Evolutionary conservation across 1,140 invertebrate genomes (phyloP).

Genomic region (Rhagoletis zephyria): DNA sequence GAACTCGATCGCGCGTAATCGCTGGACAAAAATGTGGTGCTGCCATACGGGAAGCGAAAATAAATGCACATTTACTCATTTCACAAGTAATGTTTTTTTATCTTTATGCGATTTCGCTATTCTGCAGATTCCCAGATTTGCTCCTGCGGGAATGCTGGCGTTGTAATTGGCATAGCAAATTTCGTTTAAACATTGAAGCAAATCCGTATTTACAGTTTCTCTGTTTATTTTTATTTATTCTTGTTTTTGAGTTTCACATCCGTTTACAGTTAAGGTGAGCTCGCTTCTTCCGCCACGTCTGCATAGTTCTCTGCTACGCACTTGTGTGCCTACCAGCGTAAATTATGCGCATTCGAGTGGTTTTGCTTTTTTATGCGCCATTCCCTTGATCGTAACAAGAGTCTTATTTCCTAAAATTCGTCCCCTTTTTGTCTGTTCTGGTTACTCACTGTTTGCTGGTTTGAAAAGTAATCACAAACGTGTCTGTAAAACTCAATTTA

Average conservation of each 20-base stretch:
- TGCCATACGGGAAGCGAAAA: not conserved
- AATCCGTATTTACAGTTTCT: not conserved
- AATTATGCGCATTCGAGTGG: slow-evolving; percentile 14
- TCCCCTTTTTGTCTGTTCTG: not conserved
- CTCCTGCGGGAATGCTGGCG: no score
- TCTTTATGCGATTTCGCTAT: not conserved
- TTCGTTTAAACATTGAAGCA: not conserved
- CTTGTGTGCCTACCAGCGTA: not conserved
- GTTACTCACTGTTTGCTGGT: not conserved
- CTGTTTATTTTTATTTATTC: not conserved
- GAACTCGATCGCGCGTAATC: not conserved
- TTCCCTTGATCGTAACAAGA: not conserved
- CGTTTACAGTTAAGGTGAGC: not conserved
- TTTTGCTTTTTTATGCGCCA: not conserved
- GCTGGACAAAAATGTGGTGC: not conserved
- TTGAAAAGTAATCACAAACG: slow-evolving; percentile 33
- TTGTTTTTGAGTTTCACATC: no score
- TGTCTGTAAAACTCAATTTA: slow-evolving; percentile 42
- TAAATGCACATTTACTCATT: not conserved
- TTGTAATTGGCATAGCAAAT: not conserved
- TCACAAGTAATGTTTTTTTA: not conserved
- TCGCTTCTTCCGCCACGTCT: not conserved
- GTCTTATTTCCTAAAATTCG: not conserved
- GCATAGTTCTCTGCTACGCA: no score
- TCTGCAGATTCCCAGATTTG: no score